These are phyloP conservation scores for Drosophila pallidifrons DNA, from an alignment of 1,140 invertebrate species.

Conservation along the genomic window DNA sequence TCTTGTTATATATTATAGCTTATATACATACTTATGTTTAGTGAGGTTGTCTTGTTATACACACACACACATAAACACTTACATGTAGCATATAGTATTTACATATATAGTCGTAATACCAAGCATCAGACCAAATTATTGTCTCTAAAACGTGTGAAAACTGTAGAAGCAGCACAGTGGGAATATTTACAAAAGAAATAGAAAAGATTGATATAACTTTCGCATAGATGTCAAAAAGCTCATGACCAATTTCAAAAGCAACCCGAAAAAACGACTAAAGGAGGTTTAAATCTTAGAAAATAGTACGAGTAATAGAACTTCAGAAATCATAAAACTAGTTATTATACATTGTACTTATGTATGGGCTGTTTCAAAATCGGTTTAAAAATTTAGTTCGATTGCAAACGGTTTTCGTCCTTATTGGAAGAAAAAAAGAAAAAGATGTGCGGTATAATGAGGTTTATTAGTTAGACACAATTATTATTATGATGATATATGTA, in stretches of 20 bases:
- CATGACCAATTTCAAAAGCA: conserved; percentile 50
- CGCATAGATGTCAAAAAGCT: conserved; percentile 18
- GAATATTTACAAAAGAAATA: conserved; percentile 45
- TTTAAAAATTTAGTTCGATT: conserved; percentile 39
- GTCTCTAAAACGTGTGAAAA: conserved; percentile 65
- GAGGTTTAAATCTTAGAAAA: conserved; percentile 11
- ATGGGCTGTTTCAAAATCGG: conserved; percentile 31
- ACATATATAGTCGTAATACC: conserved; percentile 46
- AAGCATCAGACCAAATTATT: conserved; percentile 67
- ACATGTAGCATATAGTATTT: conserved; percentile 42
- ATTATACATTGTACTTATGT: conserved; percentile 7
- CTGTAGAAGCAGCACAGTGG: conserved; percentile 6
- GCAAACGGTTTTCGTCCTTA: conserved; percentile 78
- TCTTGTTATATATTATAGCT: conserved; percentile 74
- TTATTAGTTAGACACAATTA: conserved; percentile 75
- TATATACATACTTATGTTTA: conserved; percentile 78
- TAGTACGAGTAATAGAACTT: conserved; percentile 13
- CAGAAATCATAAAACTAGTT: conserved; percentile 11
- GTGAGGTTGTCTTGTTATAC: conserved; percentile 79
- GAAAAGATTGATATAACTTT: conserved; percentile 22
- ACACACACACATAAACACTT: conserved; percentile 58
- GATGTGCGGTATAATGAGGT: conserved; percentile 23
- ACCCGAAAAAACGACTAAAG: conserved; percentile 6
- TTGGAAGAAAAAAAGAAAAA: conserved; percentile 47
- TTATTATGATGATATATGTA: conserved; percentile 41